Evolutionary conservation across 2,113 vertebrate species (phyloP).

Genomic region (Tiliqua scincoides): DNA sequence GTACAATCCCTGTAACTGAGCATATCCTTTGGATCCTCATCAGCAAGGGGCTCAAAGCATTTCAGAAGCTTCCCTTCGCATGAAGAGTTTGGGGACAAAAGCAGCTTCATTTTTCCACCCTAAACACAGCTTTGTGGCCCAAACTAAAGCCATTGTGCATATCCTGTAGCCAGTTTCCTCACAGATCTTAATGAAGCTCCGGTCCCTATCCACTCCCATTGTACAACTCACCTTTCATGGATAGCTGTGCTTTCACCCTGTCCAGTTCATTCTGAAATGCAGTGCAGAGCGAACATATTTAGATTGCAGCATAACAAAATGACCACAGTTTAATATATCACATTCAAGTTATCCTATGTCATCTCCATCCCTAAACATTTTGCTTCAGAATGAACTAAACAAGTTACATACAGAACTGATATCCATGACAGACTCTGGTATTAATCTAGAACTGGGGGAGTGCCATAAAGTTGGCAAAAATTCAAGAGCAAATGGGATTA

Average conservation of each 20-base stretch:
- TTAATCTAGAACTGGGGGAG: constrained; percentile 24
- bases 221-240: constrained; percentile 84
- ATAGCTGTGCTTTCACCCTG: constrained; percentile 82
- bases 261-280: constrained; percentile 90
- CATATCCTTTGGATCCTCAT: neutral
- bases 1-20: neutral
- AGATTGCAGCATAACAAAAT: neutral
- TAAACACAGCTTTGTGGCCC: neutral
- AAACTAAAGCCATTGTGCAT: neutral
- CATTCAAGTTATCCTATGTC: neutral
- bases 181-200: neutral
- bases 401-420: neutral
- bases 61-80: neutral
- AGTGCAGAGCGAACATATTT: constrained; percentile 36
- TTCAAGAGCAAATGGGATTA: neutral
- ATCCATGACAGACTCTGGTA: neutral
- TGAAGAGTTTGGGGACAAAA: neutral
- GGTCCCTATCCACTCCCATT: neutral
- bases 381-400: neutral
- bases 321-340: neutral
- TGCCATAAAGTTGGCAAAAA: constrained; percentile 45
- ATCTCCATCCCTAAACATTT: neutral
- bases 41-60: neutral
- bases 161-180: rapidly evolving
- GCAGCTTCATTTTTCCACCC: neutral